phyloP scores from a whole-genome alignment of 1,140 invertebrate genomes.

The Mamestra configurata region DNA sequence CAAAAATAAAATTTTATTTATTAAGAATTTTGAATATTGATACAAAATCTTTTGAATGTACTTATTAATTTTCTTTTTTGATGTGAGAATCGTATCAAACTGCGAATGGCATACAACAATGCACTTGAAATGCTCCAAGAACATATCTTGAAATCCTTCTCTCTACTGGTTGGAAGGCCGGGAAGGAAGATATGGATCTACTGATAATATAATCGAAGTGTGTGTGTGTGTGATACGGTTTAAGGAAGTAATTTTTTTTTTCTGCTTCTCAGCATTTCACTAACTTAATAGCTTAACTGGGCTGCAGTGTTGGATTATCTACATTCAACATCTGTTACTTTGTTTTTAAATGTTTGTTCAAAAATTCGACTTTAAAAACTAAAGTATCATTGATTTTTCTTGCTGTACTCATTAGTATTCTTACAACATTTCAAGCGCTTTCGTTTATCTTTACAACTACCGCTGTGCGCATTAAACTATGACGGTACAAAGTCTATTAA shows the following conservation, averaged over 20 bases:
- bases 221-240: no score
- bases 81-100: conserved; percentile 28
- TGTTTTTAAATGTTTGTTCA: no score
- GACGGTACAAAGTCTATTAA: conserved; percentile 27
- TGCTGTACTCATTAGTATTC: no score
- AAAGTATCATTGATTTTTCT: not conserved
- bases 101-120: conserved; percentile 1
- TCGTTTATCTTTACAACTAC: conserved; percentile 6
- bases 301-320: no score
- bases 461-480: conserved; percentile 26
- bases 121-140: conserved; percentile 29
- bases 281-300: no score
- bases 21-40: not conserved
- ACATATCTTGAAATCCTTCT: not conserved
- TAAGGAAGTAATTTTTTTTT: no score
- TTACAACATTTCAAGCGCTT: not conserved
- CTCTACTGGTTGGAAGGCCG: not conserved
- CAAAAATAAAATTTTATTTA: conserved; percentile 9
- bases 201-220: no score
- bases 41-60: conserved; percentile 17
- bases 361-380: no score
- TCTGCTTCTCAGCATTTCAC: no score
- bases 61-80: not conserved
- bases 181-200: no score
- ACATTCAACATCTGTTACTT: no score